Conservation (phyloP, 2,888 invertebrate genomes). For the Nemoura dubitans region DNA sequence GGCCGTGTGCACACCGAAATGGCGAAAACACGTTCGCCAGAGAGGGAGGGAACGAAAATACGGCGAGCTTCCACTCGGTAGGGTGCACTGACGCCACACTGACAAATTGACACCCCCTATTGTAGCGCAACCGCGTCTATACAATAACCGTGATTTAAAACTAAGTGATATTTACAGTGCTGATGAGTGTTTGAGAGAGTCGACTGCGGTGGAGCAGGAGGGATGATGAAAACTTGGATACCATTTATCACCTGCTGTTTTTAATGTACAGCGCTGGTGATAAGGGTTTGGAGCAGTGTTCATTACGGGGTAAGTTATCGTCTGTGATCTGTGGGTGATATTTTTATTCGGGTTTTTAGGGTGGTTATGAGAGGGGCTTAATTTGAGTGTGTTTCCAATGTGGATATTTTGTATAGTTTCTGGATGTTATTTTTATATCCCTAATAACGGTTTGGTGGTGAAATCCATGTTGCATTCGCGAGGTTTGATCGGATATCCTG, state of each 20-base stretch:
- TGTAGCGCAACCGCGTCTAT: slow-evolving; percentile 1
- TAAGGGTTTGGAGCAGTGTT: not conserved
- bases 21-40: not conserved
- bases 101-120: slow-evolving; percentile 40
- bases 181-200: slow-evolving; percentile 17
- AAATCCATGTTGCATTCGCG: too few relatives aligned
- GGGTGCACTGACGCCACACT: slow-evolving; percentile 3
- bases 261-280: not conserved
- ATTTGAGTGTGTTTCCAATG: too few relatives aligned
- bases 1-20: not conserved
- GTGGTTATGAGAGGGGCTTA: too few relatives aligned
- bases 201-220: not conserved
- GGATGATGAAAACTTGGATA: not conserved
- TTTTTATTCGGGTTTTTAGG: not conserved
- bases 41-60: not conserved
- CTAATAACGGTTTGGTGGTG: too few relatives aligned
- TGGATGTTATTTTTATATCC: too few relatives aligned
- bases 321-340: not conserved
- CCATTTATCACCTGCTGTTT: not conserved
- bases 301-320: not conserved
- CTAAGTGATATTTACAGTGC: slow-evolving; percentile 41
- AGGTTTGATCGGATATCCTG: too few relatives aligned
- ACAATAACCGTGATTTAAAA: slow-evolving; percentile 41
- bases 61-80: not conserved
- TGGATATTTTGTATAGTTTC: too few relatives aligned